A percentile compares a stretch with the other conserved stretches of the same genome.
phyloP scores from a whole-genome alignment of 2,888 invertebrate genomes.

The Copidosoma aretas region DNA sequence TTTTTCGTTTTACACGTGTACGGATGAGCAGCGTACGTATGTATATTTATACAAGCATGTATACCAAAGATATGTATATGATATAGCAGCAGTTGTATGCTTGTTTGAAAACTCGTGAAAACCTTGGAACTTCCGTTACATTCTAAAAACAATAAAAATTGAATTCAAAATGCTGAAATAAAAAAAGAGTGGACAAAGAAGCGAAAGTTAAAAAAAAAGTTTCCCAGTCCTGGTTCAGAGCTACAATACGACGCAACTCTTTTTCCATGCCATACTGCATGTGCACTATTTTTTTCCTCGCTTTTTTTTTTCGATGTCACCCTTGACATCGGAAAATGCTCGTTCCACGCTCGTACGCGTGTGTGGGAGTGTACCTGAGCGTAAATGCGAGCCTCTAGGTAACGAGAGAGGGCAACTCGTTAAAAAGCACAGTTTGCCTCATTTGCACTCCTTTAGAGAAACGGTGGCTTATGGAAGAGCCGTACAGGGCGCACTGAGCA shows the following conservation, averaged over 20 bases:
- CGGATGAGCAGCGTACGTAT: too few relatives aligned
- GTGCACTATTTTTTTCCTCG: not conserved
- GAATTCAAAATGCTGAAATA: not conserved
- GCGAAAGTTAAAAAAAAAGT: not conserved
- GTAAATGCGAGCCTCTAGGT: not conserved
- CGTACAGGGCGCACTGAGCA: not conserved
- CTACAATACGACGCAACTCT: slow-evolving; percentile 23
- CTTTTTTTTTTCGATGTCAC: not conserved
- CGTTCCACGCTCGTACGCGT: not conserved
- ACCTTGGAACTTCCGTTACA: too few relatives aligned
- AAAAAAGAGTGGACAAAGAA: not conserved
- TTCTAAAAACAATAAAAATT: not conserved
- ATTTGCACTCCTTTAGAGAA: slow-evolving; percentile 47
- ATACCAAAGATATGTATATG: too few relatives aligned
- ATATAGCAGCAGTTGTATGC: too few relatives aligned
- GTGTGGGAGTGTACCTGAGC: not conserved
- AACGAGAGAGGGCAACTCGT: slow-evolving; percentile 42
- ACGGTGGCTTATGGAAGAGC: slow-evolving; percentile 1
- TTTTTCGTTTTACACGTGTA: too few relatives aligned
- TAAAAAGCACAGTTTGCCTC: slow-evolving; percentile 50
- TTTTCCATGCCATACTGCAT: not conserved
- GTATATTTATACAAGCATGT: too few relatives aligned
- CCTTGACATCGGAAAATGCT: slow-evolving; percentile 18
- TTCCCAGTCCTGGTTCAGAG: not conserved
- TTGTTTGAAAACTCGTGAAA: too few relatives aligned